A percentile compares a stretch with the other conserved stretches of the same genome.
These are phyloP conservation scores for Antigone vipio DNA, from an alignment of 2,113 vertebrate genomes.

Conservation along the genomic window DNA sequence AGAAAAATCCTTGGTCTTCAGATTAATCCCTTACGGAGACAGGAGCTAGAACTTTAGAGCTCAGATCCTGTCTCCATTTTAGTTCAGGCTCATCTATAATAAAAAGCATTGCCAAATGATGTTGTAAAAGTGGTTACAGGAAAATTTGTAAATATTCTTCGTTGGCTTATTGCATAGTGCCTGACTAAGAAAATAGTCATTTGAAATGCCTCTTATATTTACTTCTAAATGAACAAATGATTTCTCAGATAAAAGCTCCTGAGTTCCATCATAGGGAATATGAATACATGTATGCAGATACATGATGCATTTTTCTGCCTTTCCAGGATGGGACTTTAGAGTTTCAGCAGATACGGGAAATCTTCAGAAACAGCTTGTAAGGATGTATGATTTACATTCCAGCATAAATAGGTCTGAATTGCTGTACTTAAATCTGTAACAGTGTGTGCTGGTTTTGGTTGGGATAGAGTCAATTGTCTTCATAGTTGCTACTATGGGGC, in stretches of 20 bases:
- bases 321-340: not conserved
- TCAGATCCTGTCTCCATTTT: not conserved
- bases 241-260: not conserved
- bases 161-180: not conserved
- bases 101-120: not conserved
- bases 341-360: not conserved
- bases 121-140: not conserved
- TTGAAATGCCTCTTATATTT: not conserved
- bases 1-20: not conserved
- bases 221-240: not conserved
- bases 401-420: not conserved
- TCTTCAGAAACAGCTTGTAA: not conserved
- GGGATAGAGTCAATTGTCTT: not conserved
- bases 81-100: not conserved
- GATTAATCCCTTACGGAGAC: not conserved
- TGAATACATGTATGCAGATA: not conserved
- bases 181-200: not conserved
- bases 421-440: not conserved
- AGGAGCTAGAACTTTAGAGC: not conserved
- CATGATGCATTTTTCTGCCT: not conserved
- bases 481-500: not conserved
- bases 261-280: not conserved
- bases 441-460: not conserved
- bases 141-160: not conserved
- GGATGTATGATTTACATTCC: not conserved